Base-by-base conservation (phyloP, 2,888 invertebrate species). In the Athetis lepigone region DNA sequence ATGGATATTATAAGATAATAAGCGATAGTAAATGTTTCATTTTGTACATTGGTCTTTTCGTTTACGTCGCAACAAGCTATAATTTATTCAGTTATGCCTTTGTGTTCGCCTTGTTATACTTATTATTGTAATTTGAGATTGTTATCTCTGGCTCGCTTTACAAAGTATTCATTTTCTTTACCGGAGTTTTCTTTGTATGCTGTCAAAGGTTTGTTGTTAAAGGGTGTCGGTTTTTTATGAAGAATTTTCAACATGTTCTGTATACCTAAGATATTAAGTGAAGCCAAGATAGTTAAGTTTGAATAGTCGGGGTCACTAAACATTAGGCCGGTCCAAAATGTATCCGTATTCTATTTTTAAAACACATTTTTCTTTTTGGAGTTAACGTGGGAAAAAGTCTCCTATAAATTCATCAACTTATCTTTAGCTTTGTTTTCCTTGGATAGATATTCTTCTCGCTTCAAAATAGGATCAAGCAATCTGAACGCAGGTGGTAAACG, bases 381-480 rank as follows among this genome's bases (percentile, higher is more conserved):
- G n/a, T n/a, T n/a, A n/a, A n/a, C n/a, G n/a, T n/a, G n/a, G n/a
- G n/a, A n/a, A n/a, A n/a, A n/a, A n/a, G n/a, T n/a, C n/a, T n/a
- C n/a, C n/a, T n/a, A n/a, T n/a, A n/a, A n/a, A n/a, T n/a, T n/a
- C n/a, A n/a, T n/a, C n/a, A n/a, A n/a, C n/a, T n/a, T n/a, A n/a
- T n/a, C n/a, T n/a, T n/a, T n/a, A n/a, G n/a, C 4, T 29, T 29
- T 9, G 13, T 27, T 21, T 42, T 36, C 87, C 64, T 82, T 64
- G 11, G 88, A 83, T 33, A 90, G 77, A 8, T 87, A 84, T 21
- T 85, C 77, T 0, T 7, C 83, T 59, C 6, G 81, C 67, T 1
- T 86, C 77, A 27, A 90, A 86, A 55, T 92, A 88, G 57, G 86
- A 90, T 13, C 89, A 88, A 27, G 81, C 88, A 33, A 91, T 79